Percentiles rank a stretch among this genome's conserved stretches.
These are phyloP conservation scores for Leptopilina clavipes DNA, from an alignment of 1,140 invertebrate species.

Conservation along the genomic window DNA sequence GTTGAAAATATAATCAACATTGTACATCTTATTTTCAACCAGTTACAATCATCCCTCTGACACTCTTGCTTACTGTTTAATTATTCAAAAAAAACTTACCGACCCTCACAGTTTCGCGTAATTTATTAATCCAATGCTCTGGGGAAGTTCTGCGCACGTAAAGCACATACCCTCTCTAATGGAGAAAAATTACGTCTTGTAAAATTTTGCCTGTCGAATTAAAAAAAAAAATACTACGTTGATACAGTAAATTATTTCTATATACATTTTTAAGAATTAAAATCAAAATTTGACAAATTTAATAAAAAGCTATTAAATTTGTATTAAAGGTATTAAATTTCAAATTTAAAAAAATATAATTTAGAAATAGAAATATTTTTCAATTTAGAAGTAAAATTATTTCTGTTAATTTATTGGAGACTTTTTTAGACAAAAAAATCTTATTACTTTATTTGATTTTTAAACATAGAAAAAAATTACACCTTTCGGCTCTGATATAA, in stretches of 20 bases:
- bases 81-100: constrained; percentile 21
- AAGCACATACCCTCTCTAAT: neutral
- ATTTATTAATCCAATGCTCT: neutral
- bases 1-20: neutral
- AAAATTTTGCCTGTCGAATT: constrained; percentile 10
- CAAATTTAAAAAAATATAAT: too few relatives aligned
- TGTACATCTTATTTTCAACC: neutral
- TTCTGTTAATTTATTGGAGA: too few relatives aligned
- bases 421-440: too few relatives aligned
- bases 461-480: too few relatives aligned
- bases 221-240: constrained; percentile 19
- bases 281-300: too few relatives aligned
- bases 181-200: constrained; percentile 12
- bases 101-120: neutral
- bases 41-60: constrained; percentile 5
- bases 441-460: too few relatives aligned
- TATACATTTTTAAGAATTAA: too few relatives aligned
- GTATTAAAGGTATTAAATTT: too few relatives aligned
- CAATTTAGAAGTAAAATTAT: too few relatives aligned
- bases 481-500: too few relatives aligned
- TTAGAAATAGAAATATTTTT: too few relatives aligned
- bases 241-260: neutral
- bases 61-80: constrained; percentile 18
- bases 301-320: too few relatives aligned
- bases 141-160: neutral